A percentile compares a stretch with the other conserved stretches of the same genome.
These are phyloP conservation scores for Calonectris borealis DNA, from an alignment of 2,113 vertebrate genomes.

Conservation along the genomic window DNA sequence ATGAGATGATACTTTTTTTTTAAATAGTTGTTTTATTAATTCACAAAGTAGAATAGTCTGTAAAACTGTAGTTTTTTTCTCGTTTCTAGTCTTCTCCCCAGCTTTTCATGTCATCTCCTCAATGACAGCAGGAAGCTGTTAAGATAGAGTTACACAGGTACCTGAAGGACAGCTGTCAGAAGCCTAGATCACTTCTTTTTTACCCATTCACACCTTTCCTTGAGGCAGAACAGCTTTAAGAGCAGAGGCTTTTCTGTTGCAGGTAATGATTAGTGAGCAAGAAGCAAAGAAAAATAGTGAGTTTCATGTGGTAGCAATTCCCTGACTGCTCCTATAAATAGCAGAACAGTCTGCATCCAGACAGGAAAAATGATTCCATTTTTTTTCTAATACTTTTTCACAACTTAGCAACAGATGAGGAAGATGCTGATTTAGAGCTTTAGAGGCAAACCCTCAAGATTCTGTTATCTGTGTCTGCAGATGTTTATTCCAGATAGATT, in stretches of 20 bases:
- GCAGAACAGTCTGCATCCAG: neutral
- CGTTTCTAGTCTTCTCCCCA: neutral
- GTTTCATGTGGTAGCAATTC: neutral
- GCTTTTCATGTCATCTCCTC: neutral
- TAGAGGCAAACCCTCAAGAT: neutral
- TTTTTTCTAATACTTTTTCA: neutral
- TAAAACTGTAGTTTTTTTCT: neutral
- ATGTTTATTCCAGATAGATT: neutral
- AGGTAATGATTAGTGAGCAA: neutral
- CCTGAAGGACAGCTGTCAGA: neutral
- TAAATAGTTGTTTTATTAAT: neutral
- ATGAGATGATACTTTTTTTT: neutral
- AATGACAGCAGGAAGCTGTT: neutral
- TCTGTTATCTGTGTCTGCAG: neutral
- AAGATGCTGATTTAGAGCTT: neutral
- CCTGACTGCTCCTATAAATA: neutral
- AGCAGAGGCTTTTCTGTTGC: neutral
- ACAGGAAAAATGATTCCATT: neutral
- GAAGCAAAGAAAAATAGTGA: neutral
- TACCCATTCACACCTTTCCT: neutral
- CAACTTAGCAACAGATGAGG: neutral
- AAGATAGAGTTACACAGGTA: neutral
- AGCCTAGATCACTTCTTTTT: neutral
- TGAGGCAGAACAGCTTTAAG: neutral
- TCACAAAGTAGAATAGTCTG: neutral